phyloP scores from a whole-genome alignment of 2,113 vertebrate species.

The Cyanoderma ruficeps region DNA sequence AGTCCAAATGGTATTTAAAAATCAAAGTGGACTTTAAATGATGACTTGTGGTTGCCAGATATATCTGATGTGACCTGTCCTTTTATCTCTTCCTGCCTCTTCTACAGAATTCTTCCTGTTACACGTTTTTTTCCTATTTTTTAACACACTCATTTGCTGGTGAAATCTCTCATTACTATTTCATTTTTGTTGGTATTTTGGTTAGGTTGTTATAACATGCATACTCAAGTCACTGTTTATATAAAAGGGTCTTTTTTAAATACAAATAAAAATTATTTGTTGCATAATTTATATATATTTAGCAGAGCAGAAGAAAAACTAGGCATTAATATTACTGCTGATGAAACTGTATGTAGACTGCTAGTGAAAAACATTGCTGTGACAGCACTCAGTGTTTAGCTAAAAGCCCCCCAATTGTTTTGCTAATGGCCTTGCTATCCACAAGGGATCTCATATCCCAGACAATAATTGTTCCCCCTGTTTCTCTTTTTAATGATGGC shows the following conservation, averaged over 20 bases:
- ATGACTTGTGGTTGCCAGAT: background rate
- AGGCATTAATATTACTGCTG: background rate
- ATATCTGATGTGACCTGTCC: background rate
- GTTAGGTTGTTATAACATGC: background rate
- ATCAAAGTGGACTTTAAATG: background rate
- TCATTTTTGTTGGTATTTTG: background rate
- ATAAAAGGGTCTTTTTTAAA: background rate
- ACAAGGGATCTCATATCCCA: background rate
- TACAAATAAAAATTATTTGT: background rate
- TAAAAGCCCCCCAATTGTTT: slow-evolving; percentile 36
- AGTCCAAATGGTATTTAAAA: background rate
- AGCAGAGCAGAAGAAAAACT: background rate
- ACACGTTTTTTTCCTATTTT: background rate
- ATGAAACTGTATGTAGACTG: background rate
- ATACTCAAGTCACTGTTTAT: background rate
- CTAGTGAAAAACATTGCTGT: background rate
- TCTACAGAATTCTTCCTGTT: background rate
- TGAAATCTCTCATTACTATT: background rate
- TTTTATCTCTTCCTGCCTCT: background rate
- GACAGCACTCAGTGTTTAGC: background rate
- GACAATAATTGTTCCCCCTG: background rate
- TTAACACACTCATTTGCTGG: background rate
- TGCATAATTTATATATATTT: background rate
- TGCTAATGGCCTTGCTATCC: slow-evolving; percentile 34
- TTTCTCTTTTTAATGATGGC: slow-evolving; percentile 14